Conservation (phyloP, 2,888 invertebrate genomes). For the Cyclophora albipunctata region DNA sequence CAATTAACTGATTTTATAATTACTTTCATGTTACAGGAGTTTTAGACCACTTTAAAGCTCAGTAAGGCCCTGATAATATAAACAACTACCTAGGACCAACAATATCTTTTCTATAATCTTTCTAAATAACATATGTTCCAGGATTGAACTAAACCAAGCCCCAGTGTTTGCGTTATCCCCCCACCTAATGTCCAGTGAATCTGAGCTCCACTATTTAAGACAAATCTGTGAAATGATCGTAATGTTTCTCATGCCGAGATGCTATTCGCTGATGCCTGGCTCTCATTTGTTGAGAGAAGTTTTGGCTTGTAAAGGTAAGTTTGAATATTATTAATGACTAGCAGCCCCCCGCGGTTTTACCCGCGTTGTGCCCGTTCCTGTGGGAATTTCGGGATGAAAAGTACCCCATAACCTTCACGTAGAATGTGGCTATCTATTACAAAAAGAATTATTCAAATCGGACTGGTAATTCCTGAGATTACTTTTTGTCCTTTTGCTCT, state of each 20-base stretch:
- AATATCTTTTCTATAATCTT: not conserved
- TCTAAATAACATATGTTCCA: conserved; percentile 33
- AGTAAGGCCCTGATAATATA: not conserved
- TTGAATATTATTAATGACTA: not conserved
- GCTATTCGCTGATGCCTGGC: conserved; percentile 85
- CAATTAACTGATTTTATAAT: too few relatives aligned
- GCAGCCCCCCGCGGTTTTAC: too few relatives aligned
- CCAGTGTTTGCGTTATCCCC: conserved; percentile 84
- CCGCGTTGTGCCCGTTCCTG: too few relatives aligned
- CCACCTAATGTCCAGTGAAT: conserved; percentile 82
- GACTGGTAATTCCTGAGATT: too few relatives aligned
- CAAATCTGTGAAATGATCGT: conserved; percentile 89
- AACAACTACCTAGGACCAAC: not conserved
- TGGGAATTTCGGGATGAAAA: too few relatives aligned
- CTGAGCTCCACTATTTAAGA: conserved; percentile 86
- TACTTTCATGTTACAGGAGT: too few relatives aligned
- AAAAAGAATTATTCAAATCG: too few relatives aligned
- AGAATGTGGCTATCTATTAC: too few relatives aligned
- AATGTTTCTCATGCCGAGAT: conserved; percentile 86
- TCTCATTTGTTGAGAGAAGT: conserved; percentile 89
- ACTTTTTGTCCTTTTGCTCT: too few relatives aligned
- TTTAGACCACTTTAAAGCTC: too few relatives aligned
- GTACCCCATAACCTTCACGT: too few relatives aligned
- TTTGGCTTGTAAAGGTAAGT: conserved; percentile 86
- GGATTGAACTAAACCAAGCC: conserved; percentile 76